These are phyloP conservation scores for Mesochorus sp. DNA, from an alignment of 2,888 invertebrate genomes.

Conservation along the genomic window DNA sequence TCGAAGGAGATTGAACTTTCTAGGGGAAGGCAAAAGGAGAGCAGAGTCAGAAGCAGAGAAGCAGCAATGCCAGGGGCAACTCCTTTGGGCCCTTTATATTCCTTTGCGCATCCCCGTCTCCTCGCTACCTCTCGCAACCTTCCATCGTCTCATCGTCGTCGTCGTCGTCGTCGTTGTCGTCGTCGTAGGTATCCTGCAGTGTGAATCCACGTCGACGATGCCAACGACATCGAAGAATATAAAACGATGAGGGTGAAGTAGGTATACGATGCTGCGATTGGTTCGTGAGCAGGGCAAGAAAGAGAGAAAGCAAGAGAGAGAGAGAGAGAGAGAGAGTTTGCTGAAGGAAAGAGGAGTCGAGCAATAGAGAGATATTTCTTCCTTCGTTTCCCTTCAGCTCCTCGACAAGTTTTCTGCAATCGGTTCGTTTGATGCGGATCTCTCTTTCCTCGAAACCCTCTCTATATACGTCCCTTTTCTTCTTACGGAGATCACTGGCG, in stretches of 20 bases:
- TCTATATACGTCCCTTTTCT: slow-evolving; percentile 21
- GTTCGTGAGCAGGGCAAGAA: background rate
- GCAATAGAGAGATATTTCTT: slow-evolving; percentile 42
- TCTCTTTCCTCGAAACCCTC: slow-evolving; percentile 2
- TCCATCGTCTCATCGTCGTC: background rate
- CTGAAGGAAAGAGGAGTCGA: slow-evolving; percentile 35
- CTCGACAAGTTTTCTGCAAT: slow-evolving; percentile 73
- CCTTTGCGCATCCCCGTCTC: slow-evolving; percentile 49
- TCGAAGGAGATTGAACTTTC: slow-evolving; percentile 61
- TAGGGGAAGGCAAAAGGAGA: background rate
- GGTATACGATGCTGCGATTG: slow-evolving; percentile 11
- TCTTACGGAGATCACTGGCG: slow-evolving; percentile 19
- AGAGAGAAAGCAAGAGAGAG: background rate
- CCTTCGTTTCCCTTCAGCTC: slow-evolving; percentile 29
- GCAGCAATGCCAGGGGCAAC: slow-evolving; percentile 45
- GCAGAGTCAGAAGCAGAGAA: slow-evolving; percentile 2
- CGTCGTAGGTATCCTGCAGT: slow-evolving; percentile 16
- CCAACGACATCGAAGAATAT: slow-evolving; percentile 45
- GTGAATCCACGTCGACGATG: slow-evolving; percentile 47
- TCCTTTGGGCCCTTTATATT: slow-evolving; percentile 66
- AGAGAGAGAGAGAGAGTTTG: slow-evolving; percentile 27
- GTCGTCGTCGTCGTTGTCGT: slow-evolving; percentile 32
- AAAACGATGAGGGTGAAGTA: slow-evolving; percentile 49
- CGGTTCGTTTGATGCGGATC: slow-evolving; percentile 75
- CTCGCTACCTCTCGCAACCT: slow-evolving; percentile 1